Percentiles rank a stretch among this genome's conserved stretches.
Conservation (phyloP, 2,888 invertebrate genomes). For the Diabrotica balteata region DNA sequence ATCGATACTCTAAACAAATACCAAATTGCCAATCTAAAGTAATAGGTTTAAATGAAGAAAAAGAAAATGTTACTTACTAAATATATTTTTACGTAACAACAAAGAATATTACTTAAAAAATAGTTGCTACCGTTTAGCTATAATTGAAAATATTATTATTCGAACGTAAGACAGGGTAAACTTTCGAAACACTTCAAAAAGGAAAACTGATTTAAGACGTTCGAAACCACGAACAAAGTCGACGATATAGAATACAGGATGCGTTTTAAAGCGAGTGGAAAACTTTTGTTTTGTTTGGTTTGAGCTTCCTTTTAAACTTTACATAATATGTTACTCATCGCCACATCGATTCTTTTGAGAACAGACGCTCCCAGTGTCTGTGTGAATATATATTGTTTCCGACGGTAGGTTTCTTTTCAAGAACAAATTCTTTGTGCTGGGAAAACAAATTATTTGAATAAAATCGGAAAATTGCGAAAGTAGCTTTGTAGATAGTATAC, state of each 20-base stretch:
- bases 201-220: constrained; percentile 17
- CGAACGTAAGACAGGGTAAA: no score
- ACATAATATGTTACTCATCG: constrained; percentile 28
- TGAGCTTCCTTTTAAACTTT: constrained; percentile 26
- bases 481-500: background rate
- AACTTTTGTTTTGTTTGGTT: constrained; percentile 26
- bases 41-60: no score
- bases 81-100: no score
- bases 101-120: no score
- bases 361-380: constrained; percentile 9
- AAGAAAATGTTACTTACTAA: no score
- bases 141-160: no score
- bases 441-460: constrained; percentile 22
- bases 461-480: constrained; percentile 3
- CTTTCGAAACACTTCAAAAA: background rate
- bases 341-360: constrained; percentile 24
- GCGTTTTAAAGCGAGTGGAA: constrained; percentile 22
- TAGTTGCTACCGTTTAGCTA: no score
- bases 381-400: constrained; percentile 19
- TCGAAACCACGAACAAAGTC: constrained; percentile 18
- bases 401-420: constrained; percentile 17
- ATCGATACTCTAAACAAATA: no score
- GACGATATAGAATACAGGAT: constrained; percentile 26
- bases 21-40: no score
- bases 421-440: constrained; percentile 17